Conservation (phyloP, 2,888 invertebrate species). For the Andrena chrysosceles region DNA sequence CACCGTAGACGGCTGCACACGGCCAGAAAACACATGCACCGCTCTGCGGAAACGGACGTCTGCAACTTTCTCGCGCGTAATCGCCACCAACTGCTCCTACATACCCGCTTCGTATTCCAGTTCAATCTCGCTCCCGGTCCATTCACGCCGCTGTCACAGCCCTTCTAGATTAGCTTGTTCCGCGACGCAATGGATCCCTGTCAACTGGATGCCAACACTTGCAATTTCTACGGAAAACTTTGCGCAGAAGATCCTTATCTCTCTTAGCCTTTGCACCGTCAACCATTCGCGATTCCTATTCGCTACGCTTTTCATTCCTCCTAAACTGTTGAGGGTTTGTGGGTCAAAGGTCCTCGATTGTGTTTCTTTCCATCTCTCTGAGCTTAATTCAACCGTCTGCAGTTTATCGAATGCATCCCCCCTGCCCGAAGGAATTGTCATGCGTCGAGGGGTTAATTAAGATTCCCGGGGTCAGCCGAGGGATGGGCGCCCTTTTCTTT, state of each 20-base stretch:
- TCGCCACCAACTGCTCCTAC: background rate
- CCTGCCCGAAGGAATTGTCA: conserved; percentile 23
- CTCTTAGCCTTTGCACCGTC: no score
- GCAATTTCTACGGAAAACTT: no score
- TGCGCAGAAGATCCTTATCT: no score
- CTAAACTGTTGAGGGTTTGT: background rate
- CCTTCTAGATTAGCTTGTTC: background rate
- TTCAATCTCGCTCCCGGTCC: background rate
- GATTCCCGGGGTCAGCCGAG: conserved; percentile 4
- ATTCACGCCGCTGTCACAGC: background rate
- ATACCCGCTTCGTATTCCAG: background rate
- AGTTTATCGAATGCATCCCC: conserved; percentile 19
- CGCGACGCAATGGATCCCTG: no score
- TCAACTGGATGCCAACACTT: no score
- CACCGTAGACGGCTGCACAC: conserved; percentile 30
- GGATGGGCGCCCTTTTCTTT: conserved; percentile 25
- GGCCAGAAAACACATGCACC: conserved; percentile 14
- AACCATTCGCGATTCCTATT: no score
- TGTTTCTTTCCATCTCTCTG: background rate
- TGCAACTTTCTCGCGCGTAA: conserved; percentile 28
- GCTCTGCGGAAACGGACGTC: conserved; percentile 9
- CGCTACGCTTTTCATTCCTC: background rate
- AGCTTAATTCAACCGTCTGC: conserved; percentile 8
- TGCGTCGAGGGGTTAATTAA: conserved; percentile 59
- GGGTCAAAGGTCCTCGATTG: background rate